These are phyloP conservation scores for Loxodonta africana DNA, from an alignment of 2,113 vertebrate genomes.

Conservation along the genomic window DNA sequence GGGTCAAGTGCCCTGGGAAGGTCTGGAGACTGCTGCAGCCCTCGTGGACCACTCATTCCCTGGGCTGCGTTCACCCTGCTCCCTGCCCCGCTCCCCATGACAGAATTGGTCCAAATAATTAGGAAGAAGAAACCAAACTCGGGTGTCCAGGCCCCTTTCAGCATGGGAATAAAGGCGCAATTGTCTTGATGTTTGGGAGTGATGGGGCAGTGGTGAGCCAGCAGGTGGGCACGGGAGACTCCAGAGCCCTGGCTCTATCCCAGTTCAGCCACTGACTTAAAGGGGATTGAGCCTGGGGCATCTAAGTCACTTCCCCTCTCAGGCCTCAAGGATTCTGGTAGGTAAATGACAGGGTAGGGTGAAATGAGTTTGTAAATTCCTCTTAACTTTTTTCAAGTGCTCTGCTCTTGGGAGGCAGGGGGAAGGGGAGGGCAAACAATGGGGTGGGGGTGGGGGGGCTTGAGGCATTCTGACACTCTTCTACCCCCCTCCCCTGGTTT, in stretches of 20 bases:
- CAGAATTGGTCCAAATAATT: neutral
- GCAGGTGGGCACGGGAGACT: neutral
- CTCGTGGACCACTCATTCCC: neutral
- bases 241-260: neutral
- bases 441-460: neutral
- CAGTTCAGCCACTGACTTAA: neutral
- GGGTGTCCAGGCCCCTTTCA: neutral
- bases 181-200: neutral
- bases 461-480: neutral
- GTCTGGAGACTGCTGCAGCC: neutral
- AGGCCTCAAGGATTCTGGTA: neutral
- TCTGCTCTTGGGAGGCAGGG: neutral
- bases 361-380: neutral
- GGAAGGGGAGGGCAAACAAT: neutral
- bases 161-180: neutral
- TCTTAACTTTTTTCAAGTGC: neutral
- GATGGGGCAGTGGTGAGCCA: accelerated
- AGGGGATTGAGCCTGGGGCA: neutral
- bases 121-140: conserved; percentile 13
- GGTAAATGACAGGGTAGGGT: neutral
- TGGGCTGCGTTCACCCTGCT: neutral
- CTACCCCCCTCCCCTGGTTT: neutral
- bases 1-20: neutral
- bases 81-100: neutral
- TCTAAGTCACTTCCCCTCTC: neutral